Conservation (phyloP, 2,888 invertebrate species). For the Lycia hirtaria region DNA sequence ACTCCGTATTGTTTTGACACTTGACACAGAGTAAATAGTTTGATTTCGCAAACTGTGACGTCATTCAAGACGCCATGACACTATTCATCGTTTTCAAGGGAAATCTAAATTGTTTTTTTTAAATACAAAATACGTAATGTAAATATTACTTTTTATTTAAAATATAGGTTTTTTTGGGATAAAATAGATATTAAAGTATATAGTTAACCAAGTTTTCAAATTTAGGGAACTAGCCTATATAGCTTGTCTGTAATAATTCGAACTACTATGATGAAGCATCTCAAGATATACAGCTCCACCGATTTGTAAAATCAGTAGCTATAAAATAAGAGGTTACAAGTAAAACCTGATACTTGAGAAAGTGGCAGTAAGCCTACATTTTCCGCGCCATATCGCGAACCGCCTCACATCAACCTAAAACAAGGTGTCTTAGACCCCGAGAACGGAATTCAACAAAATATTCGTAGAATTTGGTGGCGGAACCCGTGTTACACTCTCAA, state of each 20-base stretch:
- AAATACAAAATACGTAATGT: too few relatives aligned
- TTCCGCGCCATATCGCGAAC: constrained; percentile 42
- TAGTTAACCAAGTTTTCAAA: too few relatives aligned
- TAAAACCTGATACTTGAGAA: constrained; percentile 19
- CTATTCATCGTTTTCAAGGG: too few relatives aligned
- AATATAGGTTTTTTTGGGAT: too few relatives aligned
- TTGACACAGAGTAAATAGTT: too few relatives aligned
- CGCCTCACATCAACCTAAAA: constrained; percentile 41
- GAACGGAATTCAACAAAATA: constrained; percentile 38
- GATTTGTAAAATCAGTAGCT: constrained; percentile 19
- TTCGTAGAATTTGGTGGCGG: constrained; percentile 33
- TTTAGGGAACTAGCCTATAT: too few relatives aligned
- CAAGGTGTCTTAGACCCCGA: constrained; percentile 43
- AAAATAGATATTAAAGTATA: too few relatives aligned
- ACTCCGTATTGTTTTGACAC: too few relatives aligned
- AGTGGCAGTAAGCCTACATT: constrained; percentile 39
- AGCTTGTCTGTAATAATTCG: background rate
- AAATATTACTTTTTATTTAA: too few relatives aligned
- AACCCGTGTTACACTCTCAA: constrained; percentile 32
- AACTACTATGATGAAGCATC: background rate
- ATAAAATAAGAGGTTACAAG: constrained; percentile 24
- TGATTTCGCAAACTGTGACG: too few relatives aligned
- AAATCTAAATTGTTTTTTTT: too few relatives aligned
- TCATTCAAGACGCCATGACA: too few relatives aligned
- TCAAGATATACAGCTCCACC: background rate